Conservation (phyloP, 2,113 vertebrate species). For the Capreolus pygargus region DNA sequence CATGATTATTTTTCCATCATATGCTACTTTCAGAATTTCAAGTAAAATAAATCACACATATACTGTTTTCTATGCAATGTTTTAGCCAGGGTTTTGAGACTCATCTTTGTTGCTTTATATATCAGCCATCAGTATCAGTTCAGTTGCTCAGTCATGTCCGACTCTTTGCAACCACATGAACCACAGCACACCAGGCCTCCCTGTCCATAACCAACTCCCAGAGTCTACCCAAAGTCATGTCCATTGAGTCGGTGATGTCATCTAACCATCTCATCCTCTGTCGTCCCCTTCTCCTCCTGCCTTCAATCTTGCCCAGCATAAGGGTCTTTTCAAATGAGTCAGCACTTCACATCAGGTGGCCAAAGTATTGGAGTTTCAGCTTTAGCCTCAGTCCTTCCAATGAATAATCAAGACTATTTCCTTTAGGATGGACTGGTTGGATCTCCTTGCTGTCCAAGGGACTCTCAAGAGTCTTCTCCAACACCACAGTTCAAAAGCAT, state of each 20-base stretch:
- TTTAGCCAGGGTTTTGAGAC: not conserved
- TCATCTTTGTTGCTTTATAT: not conserved
- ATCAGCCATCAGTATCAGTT: not conserved
- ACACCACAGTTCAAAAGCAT: not conserved
- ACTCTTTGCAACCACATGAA: not conserved
- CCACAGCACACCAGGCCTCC: not conserved
- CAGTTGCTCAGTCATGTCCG: not conserved
- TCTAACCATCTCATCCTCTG: not conserved
- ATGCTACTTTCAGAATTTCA: not conserved
- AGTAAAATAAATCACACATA: not conserved
- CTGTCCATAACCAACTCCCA: not conserved
- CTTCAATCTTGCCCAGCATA: not conserved
- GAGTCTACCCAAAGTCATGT: not conserved
- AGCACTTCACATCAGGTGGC: accelerated
- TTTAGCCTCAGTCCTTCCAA: not conserved
- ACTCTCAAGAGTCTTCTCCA: not conserved
- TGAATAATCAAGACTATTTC: not conserved
- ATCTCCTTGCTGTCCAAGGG: not conserved
- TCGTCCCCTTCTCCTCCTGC: not conserved
- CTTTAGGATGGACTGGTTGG: not conserved
- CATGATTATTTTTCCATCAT: not conserved
- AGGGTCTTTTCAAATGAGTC: not conserved
- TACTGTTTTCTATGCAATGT: not conserved
- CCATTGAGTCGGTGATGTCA: not conserved
- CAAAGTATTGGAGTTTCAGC: not conserved